Evolutionary conservation across 2,797 vertebrate species (phyloP), one percentile per base, ranked within the genome.

Genomic region (Rhinophrynus dorsalis): DNA sequence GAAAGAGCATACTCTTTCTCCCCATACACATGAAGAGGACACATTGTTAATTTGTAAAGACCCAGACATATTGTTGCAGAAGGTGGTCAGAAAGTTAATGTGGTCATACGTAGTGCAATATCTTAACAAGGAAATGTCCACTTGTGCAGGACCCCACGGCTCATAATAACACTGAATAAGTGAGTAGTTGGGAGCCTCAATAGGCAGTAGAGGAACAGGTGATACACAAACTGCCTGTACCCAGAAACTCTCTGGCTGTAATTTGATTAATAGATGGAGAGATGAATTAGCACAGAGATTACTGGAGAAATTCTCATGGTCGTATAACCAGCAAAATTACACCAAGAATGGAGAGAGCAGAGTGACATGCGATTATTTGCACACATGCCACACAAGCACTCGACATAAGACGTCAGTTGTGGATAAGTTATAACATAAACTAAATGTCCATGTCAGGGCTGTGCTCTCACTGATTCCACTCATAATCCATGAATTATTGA

Each of bases 391-490:
- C 15, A 33, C 6, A 1, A 68, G 44, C 8, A 40, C 24, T 12
- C 40, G 42, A 5, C 32, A 17, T 18, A 68, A 27, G 12, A 58
- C 44, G 27, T 11, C 40, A 29, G 65, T 7, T 27, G 15, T 10
- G n/a, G 55, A 68, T 27, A 68, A 12, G 20, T 58, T 58, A 42
- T 58, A 68, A 13, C 65, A 68, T 11, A 68, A n/a, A 17, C 23
- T 59, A 1, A 58, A 15, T 15, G 44, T 50, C 65, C 55, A 27
- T 10, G 30, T 29, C 17, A 68, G 30, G 2, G 65, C 65, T 50
- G 27, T 12, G 23, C 55, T 55, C 21, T 68, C 23, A 26, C 21
- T 30, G 30, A 68, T 68, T 8, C 29, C 23, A 21, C 5, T 6
- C 15, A 68, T 23, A 9, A 38, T 68, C 42, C 21, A 20, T 8